A percentile compares a stretch with the other conserved stretches of the same genome.
phyloP scores from a whole-genome alignment of 2,888 invertebrate genomes.

The Temnothorax ravouxi region DNA sequence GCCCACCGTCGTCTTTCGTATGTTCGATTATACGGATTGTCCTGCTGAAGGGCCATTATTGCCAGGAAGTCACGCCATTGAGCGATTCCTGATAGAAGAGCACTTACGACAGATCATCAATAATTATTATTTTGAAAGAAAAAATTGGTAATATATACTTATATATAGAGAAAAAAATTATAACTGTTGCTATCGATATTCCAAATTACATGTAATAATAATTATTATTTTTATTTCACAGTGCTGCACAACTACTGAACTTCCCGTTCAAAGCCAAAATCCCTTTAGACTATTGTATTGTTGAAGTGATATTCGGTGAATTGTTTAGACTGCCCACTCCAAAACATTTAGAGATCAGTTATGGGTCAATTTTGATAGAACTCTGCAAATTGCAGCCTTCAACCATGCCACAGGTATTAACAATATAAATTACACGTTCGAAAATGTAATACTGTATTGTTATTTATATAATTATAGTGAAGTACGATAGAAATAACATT shows the following conservation, averaged over 20 bases:
- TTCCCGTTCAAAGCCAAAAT: conserved; percentile 98
- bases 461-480: not conserved
- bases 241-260: conserved; percentile 95
- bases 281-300: conserved; percentile 97
- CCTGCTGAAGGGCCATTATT: conserved; percentile 95
- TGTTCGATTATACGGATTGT: conserved; percentile 99
- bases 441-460: conserved; percentile 19
- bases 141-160: conserved; percentile 91
- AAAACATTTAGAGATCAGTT: conserved; percentile 95
- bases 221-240: conserved; percentile 78
- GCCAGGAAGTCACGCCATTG: conserved; percentile 98
- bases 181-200: not conserved
- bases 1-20: conserved; percentile 97
- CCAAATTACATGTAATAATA: conserved; percentile 31
- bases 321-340: conserved; percentile 97
- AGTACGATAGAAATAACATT: conserved; percentile 11
- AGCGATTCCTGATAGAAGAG: conserved; percentile 98
- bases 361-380: conserved; percentile 98
- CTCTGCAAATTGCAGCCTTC: conserved; percentile 98
- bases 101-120: conserved; percentile 97
- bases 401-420: conserved; percentile 95
- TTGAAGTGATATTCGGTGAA: conserved; percentile 99
- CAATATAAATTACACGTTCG: conserved; percentile 9
- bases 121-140: conserved; percentile 95
- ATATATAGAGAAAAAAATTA: not conserved